Percentiles rank a stretch among this genome's conserved stretches.
These are phyloP conservation scores for Stomatorhinus ivindoensis DNA, from an alignment of 2,113 vertebrate species.

Conservation along the genomic window DNA sequence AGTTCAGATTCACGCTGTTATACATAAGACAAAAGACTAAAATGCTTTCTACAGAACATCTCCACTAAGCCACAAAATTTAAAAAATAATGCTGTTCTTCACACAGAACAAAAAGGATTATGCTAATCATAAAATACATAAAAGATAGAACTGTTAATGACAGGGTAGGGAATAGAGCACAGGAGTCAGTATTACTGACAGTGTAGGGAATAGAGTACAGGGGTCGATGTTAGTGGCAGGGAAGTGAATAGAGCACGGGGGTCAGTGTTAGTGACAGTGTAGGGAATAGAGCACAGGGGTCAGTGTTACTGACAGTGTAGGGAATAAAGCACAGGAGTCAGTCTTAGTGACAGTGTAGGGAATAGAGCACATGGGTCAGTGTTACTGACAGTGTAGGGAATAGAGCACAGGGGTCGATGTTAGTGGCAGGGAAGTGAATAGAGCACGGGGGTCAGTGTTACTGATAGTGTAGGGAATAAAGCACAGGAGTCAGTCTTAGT, in stretches of 20 bases:
- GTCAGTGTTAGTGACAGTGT: too few species aligned
- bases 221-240: too few species aligned
- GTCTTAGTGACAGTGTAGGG: background rate
- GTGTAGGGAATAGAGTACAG: background rate
- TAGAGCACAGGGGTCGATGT: background rate
- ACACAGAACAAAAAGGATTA: background rate
- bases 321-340: background rate
- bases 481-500: background rate
- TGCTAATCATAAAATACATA: background rate
- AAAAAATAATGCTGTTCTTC: background rate
- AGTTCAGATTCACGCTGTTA: background rate
- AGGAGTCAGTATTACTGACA: background rate
- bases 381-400: too few species aligned
- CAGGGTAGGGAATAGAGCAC: background rate
- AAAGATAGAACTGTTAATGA: background rate
- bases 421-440: background rate
- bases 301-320: too few species aligned
- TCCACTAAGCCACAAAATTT: background rate
- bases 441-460: too few species aligned
- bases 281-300: too few species aligned
- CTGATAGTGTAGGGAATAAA: too few species aligned
- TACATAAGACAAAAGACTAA: background rate
- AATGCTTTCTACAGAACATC: background rate
- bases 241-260: too few species aligned
- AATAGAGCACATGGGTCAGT: too few species aligned